Evolutionary conservation across 1,140 invertebrate genomes (phyloP), one percentile per base, ranked within the genome.

Genomic region (Ganaspis sp.): DNA sequence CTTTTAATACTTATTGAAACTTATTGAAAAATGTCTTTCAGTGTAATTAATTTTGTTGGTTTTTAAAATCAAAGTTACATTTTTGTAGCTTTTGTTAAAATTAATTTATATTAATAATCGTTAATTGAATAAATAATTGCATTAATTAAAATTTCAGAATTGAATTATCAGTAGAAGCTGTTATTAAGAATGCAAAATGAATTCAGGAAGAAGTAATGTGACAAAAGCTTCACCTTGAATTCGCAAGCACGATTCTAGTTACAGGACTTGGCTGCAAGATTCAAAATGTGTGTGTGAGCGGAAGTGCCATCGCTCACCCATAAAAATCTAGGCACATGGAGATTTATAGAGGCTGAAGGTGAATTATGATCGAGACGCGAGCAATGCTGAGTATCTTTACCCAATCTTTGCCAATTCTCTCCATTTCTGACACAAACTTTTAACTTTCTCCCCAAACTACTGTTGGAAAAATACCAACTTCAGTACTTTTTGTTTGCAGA

Each of bases 271-370:
- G 6, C 26, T 64, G 26, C 0, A 29, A n/a, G 29, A 64, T 64
- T 64, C 8, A 64, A 64, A 64, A 29, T 29, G 23, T 64, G 26
- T 64, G 11, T 9, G 26, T 64, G 5, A 26, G 58, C 15, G 54
- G 12, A 64, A 64, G 19, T 64, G 54, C 21, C 21, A 12, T 64
- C 23, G 11, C 54, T 9, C 23, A 29, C 12, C 23, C 23, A 64
- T 29, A 64, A 34, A 64, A 64, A 64, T 64, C 58, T 26, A 26
- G 58, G 26, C 26, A 5, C 58, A 64, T 64, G 58, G 58, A 64
- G 58, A 64, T 64, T 64, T 64, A 64, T 64, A 64, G 23, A 64
- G 26, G 58, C n/a, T 64, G 12, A 15, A 64, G 23, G 58, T 64
- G 58, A 64, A 64, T 64, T 64, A 64, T 4, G 58, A 64, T n/a